A percentile compares a stretch with the other conserved stretches of the same genome.
Evolutionary conservation across 2,797 vertebrate genomes (phyloP).

Genomic region (Ptychadena robeensis): DNA sequence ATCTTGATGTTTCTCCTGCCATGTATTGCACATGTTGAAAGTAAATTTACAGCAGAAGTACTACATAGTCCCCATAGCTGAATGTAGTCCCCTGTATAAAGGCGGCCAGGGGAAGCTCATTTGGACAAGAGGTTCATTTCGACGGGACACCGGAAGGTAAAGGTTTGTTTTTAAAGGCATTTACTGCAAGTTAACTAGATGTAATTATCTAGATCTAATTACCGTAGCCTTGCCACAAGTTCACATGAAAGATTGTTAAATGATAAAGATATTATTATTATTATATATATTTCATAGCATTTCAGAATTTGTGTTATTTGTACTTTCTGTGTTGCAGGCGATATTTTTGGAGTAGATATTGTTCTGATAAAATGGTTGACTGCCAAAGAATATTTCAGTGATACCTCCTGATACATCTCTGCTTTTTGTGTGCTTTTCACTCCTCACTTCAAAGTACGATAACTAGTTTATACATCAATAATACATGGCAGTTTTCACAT

Average conservation of each 20-base stretch:
- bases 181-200: no score
- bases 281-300: neutral
- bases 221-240: no score
- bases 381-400: constrained; percentile 4
- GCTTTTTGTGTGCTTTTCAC: neutral
- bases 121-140: no score
- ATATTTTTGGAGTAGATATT: neutral
- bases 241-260: neutral
- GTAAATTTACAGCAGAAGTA: no score
- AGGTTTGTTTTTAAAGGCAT: no score
- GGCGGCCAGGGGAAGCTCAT: no score
- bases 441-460: constrained; percentile 5
- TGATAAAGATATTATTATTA: neutral
- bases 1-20: no score
- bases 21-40: no score
- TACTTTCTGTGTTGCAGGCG: neutral
- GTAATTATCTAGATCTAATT: no score
- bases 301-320: neutral
- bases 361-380: neutral
- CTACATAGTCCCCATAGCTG: no score
- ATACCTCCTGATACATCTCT: neutral
- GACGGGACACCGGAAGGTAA: no score
- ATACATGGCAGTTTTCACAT: neutral
- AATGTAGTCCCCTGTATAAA: no score
- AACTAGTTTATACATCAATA: constrained; percentile 14